These are phyloP conservation scores for Latrodectus elegans DNA, from an alignment of 2,888 invertebrate species.

Conservation along the genomic window DNA sequence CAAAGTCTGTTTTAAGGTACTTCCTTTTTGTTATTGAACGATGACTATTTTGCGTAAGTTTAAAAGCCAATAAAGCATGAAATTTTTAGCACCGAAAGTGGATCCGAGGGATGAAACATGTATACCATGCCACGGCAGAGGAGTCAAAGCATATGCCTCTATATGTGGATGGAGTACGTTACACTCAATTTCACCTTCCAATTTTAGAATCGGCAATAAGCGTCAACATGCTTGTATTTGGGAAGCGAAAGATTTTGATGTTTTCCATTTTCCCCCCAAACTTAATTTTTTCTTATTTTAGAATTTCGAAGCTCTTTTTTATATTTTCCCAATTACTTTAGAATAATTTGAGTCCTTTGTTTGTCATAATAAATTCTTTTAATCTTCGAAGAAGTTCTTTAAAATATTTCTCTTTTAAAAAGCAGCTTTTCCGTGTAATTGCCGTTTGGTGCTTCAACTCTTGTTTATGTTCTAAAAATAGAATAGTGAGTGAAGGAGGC, in stretches of 20 bases:
- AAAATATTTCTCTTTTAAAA: too few relatives aligned
- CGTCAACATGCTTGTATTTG: neutral
- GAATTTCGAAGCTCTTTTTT: too few relatives aligned
- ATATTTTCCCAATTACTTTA: too few relatives aligned
- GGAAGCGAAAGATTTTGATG: neutral
- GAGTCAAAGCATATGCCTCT: conserved; percentile 33
- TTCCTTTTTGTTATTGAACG: neutral
- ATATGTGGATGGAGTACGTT: conserved; percentile 24
- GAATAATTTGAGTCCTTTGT: too few relatives aligned
- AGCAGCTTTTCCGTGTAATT: too few relatives aligned
- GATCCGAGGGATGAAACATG: conserved; percentile 28
- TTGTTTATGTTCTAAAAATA: too few relatives aligned
- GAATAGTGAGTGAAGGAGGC: too few relatives aligned
- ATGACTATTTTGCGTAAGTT: too few relatives aligned
- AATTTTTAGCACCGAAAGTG: conserved; percentile 6
- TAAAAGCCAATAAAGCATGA: too few relatives aligned
- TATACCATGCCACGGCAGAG: neutral
- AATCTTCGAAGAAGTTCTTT: too few relatives aligned
- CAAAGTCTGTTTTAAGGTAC: conserved; percentile 21
- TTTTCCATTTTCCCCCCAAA: neutral
- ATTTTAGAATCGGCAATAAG: conserved; percentile 53
- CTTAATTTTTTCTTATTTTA: neutral
- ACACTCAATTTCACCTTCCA: conserved; percentile 18
- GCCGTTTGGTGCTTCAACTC: too few relatives aligned
- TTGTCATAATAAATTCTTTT: too few relatives aligned